Conservation (phyloP, 2,113 vertebrate genomes). For the Poeciliopsis prolifica region DNA sequence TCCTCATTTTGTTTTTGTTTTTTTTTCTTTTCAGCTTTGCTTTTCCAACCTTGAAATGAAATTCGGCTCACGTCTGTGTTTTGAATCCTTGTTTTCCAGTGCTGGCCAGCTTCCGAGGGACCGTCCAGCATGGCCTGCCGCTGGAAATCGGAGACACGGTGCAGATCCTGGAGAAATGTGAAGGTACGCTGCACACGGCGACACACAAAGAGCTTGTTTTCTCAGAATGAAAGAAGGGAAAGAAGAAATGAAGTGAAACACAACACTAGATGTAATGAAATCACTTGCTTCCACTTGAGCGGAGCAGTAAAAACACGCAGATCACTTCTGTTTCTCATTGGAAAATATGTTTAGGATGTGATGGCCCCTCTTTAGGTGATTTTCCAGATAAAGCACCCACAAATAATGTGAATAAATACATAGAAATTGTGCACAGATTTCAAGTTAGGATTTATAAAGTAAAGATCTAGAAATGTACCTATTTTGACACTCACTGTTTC, state of each 20-base stretch:
- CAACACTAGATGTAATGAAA: neutral
- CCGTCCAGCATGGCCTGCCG: slow-evolving; percentile 90
- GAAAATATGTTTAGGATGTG: neutral
- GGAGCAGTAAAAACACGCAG: neutral
- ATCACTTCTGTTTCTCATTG: slow-evolving; percentile 7
- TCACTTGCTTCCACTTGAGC: slow-evolving; percentile 12
- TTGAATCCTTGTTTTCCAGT: slow-evolving; percentile 80
- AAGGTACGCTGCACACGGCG: slow-evolving; percentile 81
- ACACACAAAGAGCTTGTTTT: neutral
- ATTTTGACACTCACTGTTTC: neutral
- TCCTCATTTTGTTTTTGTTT: neutral
- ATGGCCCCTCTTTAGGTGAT: too few species aligned
- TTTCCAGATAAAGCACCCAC: neutral
- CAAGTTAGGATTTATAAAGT: neutral
- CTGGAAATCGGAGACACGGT: slow-evolving; percentile 98
- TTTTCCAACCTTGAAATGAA: neutral
- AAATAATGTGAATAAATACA: neutral
- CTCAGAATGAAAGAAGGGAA: neutral
- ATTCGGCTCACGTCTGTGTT: slow-evolving; percentile 26
- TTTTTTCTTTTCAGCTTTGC: neutral
- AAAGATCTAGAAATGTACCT: too few species aligned
- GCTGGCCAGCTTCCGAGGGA: slow-evolving; percentile 95
- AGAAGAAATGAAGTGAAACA: neutral
- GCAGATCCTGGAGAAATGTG: slow-evolving; percentile 97
- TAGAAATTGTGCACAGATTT: neutral